Base-by-base conservation (phyloP, 2,113 vertebrate genomes). In the Microtus oregoni region DNA sequence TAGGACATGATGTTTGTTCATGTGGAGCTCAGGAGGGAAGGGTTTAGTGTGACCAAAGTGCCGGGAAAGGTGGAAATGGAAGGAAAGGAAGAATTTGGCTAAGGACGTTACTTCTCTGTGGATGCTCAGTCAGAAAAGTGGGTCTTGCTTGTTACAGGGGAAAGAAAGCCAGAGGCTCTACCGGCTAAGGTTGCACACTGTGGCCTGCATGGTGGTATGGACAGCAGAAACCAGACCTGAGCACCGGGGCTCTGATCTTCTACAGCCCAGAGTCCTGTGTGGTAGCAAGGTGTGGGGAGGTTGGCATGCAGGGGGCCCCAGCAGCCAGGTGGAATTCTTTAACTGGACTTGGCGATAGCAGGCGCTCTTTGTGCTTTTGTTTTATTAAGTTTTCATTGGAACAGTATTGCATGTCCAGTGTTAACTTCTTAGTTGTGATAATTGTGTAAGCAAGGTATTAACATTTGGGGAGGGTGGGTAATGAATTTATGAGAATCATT, bases 391-490 rank as follows among this genome's bases (percentile, higher is more conserved):
- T 83, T 83, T 70, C 65, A 50, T 86, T 30, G 83, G 15, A 86
- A 28, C 63, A 79, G 10, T 75, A 35, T 30, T 61, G 8, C 6
- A 28, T 75, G 14, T 12, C 15, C 20, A 28, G 7, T 52, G 17
- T 83, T 96, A 86, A 65, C 50, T 96, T 93, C 41, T 47, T 67
- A 28, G 61, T 67, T 67, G 58, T 86, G 38, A 86, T 86, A 67
- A 86, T 67, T 67, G 11, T 32, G 30, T 65, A 30, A 32, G 15
- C 47, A 58, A 47, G 38, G 61, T 32, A 32, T 67, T 67, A 47
- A 35, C 63, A 86, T 86, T 86, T 86, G 83, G 12, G 61, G 58
- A 82, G 28, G 22, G 35, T 61, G 20, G 79, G 55, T 83, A 41
- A 63, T 63, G 58, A 58, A 19, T 38, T 83, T 83, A 47, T 11